Base-by-base conservation (phyloP, 2,888 invertebrate species). In the Pseudanteris insignis region DNA sequence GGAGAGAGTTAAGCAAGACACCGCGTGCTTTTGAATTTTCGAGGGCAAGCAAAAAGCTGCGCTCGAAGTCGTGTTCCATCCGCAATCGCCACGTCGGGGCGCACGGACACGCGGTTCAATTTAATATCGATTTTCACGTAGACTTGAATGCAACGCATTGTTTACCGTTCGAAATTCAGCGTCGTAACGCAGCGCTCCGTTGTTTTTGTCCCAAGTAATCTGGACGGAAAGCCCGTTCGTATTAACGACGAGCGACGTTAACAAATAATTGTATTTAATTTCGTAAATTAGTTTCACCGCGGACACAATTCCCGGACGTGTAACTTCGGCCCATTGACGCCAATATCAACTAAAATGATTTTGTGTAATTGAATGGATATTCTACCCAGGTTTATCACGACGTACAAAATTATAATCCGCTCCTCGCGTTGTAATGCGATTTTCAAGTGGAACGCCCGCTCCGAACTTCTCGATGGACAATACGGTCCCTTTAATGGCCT, bases 401-500 rank as follows among this genome's bases (percentile, higher is more conserved):
- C 18, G 11, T 10, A 2, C 36, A 48, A 43, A 53, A 60, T 60
- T 41, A 48, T 60, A 26, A 47, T 50, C 43, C 38, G 14, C 10
- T 58, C 11, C 33, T 38, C 44, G 24, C 46, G 53, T 53, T 53
- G 44, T 58, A 58, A 28, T 40, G 47, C 53, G 41, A 60, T 30
- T 60, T 60, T 60, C 46, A 47, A 60, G 53, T 24, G 36, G 60
- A 60, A 48, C 53, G 24, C n/a, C 41, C 26, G 41, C 28, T 60
- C 24, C 33, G 25, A 60, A 54, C 54, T 54, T 54, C 48, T 36
- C 54, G 48, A 48, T 54, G 60, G 54, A 60, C 60, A 60, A 60
- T 44, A 38, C 43, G 32, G 48, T 41, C 43, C 46, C 54, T 47
- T 59, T 55, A 47, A 51, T 51, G 50, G 54, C 33, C 36, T 34